Conservation (phyloP, 2,113 vertebrate genomes). For the human region DNA sequence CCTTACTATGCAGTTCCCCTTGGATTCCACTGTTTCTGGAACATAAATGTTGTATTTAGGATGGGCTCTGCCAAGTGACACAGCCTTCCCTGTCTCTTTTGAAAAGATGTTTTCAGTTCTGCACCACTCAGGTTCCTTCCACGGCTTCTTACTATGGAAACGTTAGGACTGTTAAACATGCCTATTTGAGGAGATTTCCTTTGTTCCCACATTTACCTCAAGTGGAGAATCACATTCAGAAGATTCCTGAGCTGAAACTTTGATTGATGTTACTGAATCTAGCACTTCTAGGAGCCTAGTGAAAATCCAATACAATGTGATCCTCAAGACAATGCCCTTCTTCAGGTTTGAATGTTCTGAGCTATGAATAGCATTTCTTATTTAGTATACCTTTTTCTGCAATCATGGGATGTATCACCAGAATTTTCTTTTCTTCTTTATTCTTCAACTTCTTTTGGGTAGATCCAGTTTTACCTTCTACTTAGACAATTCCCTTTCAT, state of each 20-base stretch:
- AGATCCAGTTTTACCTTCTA: not conserved
- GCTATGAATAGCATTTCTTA: not conserved
- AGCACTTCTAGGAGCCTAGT: not conserved
- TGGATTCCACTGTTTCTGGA: not conserved
- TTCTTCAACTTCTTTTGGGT: not conserved
- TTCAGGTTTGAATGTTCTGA: not conserved
- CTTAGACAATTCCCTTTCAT: not conserved
- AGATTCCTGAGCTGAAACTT: not conserved
- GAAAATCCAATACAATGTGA: not conserved
- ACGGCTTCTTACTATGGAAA: not conserved
- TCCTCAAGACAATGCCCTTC: not conserved
- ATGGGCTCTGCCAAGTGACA: not conserved
- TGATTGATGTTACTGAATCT: not conserved
- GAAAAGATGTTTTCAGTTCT: not conserved
- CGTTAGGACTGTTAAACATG: not conserved
- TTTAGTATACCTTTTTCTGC: not conserved
- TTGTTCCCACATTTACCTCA: not conserved
- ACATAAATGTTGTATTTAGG: not conserved
- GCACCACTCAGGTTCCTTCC: not conserved
- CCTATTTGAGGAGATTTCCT: not conserved
- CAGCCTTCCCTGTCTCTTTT: not conserved
- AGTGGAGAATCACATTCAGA: not conserved
- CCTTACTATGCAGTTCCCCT: not conserved
- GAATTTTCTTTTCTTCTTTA: not conserved
- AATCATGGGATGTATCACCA: not conserved